phyloP scores from a whole-genome alignment of 2,888 invertebrate genomes.

The Opisthograptis luteolata region DNA sequence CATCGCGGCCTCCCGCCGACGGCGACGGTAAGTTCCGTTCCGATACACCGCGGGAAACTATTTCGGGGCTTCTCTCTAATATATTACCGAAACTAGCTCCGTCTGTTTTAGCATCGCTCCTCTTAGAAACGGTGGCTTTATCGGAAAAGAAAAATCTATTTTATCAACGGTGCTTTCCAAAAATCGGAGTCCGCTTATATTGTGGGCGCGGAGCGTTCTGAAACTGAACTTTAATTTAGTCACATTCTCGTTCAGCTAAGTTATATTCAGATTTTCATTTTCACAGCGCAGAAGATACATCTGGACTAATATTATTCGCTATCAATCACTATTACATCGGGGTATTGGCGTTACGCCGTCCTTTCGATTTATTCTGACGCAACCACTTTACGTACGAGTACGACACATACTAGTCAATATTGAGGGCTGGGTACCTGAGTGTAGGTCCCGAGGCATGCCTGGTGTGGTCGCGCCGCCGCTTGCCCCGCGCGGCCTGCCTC shows the following conservation, averaged over 20 bases:
- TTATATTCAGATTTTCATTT: too few species aligned
- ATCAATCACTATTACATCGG: too few species aligned
- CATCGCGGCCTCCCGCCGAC: not conserved
- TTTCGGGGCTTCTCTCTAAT: constrained; percentile 29
- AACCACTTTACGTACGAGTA: too few species aligned
- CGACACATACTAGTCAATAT: too few species aligned
- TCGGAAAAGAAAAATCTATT: constrained; percentile 47
- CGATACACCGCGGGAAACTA: constrained; percentile 30
- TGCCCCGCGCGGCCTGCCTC: constrained; percentile 1
- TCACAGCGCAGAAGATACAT: too few species aligned
- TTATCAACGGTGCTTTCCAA: not conserved
- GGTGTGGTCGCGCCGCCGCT: constrained; percentile 47
- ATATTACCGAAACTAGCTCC: constrained; percentile 57
- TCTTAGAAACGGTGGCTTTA: constrained; percentile 77
- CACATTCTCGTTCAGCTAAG: not conserved
- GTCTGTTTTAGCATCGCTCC: constrained; percentile 46
- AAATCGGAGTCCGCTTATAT: not conserved
- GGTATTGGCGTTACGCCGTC: too few species aligned
- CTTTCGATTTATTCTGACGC: too few species aligned
- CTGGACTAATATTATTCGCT: too few species aligned
- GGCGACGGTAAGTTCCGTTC: too few species aligned
- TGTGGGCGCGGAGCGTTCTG: too few species aligned
- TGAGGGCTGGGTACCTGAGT: constrained; percentile 49
- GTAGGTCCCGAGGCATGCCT: constrained; percentile 44
- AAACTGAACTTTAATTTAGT: too few species aligned